phyloP scores from a whole-genome alignment of 2,113 vertebrate genomes.

The Urocitellus parryii region DNA sequence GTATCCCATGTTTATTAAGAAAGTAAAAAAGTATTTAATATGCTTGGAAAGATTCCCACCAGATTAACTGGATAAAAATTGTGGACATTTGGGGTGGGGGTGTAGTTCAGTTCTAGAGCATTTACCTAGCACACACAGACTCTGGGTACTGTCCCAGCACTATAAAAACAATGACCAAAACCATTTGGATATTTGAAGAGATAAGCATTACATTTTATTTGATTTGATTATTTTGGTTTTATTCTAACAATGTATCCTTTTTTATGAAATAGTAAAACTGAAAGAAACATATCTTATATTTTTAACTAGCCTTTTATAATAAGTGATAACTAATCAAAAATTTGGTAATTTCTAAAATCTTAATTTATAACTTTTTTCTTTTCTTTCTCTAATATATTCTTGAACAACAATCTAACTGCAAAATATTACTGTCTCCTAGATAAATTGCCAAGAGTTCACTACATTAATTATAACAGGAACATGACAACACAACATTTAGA shows the following conservation, averaged over 20 bases:
- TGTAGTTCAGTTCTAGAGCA: neutral
- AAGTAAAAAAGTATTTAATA: constrained; percentile 31
- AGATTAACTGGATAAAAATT: constrained; percentile 10
- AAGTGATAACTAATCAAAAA: neutral
- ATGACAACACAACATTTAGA: constrained; percentile 31
- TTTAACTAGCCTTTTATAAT: constrained; percentile 58
- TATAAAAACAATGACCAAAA: neutral
- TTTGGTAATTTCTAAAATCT: neutral
- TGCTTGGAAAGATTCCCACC: constrained; percentile 16
- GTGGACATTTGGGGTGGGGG: neutral
- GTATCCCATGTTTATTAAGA: constrained; percentile 15
- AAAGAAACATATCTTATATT: constrained; percentile 36
- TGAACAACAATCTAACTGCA: constrained; percentile 22
- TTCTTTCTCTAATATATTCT: neutral
- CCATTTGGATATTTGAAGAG: constrained; percentile 32
- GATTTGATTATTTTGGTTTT: constrained; percentile 51
- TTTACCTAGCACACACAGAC: neutral
- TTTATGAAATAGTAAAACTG: constrained; percentile 41
- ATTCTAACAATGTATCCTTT: constrained; percentile 4
- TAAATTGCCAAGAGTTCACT: constrained; percentile 23
- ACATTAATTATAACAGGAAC: constrained; percentile 54
- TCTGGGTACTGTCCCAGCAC: neutral
- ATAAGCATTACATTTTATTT: constrained; percentile 5
- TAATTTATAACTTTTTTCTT: neutral
- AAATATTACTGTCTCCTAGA: neutral